Conservation (phyloP, 2,888 invertebrate species). For the Heliconius hortense region DNA sequence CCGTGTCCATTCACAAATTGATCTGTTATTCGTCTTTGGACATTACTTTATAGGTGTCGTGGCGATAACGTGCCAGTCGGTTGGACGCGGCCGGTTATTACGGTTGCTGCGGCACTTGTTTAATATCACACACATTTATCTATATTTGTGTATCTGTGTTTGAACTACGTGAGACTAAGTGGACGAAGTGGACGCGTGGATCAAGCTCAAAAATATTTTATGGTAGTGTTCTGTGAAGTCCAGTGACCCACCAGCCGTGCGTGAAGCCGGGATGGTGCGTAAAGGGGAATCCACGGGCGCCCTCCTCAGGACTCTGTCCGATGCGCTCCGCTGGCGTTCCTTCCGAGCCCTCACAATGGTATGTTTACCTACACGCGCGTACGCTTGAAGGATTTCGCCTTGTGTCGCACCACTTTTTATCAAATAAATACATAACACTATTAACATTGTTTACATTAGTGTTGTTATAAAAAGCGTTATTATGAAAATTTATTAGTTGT, state of each 20-base stretch:
- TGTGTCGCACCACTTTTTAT: background rate
- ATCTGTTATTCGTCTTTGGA: conserved; percentile 54
- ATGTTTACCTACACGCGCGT: conserved; percentile 56
- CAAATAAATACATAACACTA: background rate
- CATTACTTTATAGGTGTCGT: conserved; percentile 71
- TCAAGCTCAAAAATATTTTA: background rate
- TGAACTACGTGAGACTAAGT: conserved; percentile 44
- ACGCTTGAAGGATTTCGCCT: conserved; percentile 37
- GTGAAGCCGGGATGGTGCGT: conserved; percentile 78
- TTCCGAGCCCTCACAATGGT: conserved; percentile 68
- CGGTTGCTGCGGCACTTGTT: conserved; percentile 60
- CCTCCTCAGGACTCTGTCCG: conserved; percentile 74
- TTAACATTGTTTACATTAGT: background rate
- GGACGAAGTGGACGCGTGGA: conserved; percentile 46
- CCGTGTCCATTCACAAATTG: conserved; percentile 62
- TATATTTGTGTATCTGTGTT: conserved; percentile 32
- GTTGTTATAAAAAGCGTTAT: background rate
- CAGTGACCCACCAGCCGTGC: conserved; percentile 77
- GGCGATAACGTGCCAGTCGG: conserved; percentile 77
- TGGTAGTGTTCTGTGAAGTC: conserved; percentile 52
- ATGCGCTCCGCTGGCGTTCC: conserved; percentile 73
- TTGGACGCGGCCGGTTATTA: conserved; percentile 76
- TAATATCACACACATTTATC: conserved; percentile 28
- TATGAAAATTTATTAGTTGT: background rate
- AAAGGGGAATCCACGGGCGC: conserved; percentile 74